These are phyloP conservation scores for Lamprologus speciosus DNA, from an alignment of 2,113 vertebrate genomes.

Conservation along the genomic window DNA sequence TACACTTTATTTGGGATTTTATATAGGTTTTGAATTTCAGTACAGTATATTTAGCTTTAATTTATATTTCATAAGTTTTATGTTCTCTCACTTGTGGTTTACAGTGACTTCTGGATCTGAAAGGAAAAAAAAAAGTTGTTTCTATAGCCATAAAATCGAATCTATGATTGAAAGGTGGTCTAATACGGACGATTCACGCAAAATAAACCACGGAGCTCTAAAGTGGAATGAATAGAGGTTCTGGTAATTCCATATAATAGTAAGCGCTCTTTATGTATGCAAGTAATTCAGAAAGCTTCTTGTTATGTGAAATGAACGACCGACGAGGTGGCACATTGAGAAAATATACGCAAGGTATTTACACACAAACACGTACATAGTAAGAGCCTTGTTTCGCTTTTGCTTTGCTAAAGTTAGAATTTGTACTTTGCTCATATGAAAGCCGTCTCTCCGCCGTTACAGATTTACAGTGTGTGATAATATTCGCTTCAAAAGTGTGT, in stretches of 20 bases:
- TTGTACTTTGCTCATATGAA: neutral
- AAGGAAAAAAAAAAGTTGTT: accelerated
- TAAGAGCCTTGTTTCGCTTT: neutral
- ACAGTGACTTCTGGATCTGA: neutral
- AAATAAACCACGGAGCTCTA: neutral
- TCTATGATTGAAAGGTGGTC: neutral
- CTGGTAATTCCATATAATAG: neutral
- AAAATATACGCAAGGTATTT: neutral
- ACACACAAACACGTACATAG: neutral
- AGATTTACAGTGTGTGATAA: neutral
- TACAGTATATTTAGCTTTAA: neutral
- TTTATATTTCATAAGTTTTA: neutral
- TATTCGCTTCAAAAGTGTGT: neutral
- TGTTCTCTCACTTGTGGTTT: neutral
- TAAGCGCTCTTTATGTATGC: neutral
- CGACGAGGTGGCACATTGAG: neutral
- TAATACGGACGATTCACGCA: neutral
- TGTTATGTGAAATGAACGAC: neutral
- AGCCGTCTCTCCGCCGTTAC: neutral
- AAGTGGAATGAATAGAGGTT: neutral
- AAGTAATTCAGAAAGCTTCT: neutral
- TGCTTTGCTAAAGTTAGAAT: neutral
- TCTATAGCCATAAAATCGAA: neutral
- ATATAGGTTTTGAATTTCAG: neutral
- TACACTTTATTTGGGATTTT: neutral